Evolutionary conservation across 2,888 invertebrate genomes (phyloP).

Genomic region (Macaria liturata): DNA sequence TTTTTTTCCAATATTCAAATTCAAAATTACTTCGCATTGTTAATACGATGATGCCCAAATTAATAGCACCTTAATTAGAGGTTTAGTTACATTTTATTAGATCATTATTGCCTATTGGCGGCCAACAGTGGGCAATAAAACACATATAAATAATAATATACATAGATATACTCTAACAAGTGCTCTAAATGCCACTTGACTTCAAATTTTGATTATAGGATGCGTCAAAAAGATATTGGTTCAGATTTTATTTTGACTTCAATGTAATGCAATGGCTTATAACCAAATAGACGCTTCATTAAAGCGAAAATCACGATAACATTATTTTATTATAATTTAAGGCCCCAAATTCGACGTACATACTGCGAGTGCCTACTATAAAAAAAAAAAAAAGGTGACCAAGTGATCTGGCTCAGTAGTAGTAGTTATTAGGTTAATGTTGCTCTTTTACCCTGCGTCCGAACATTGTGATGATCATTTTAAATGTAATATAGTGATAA

Average conservation of each 20-base stretch:
- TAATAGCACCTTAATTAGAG: slow-evolving; percentile 57
- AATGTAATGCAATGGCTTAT: slow-evolving; percentile 17
- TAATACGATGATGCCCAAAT: slow-evolving; percentile 52
- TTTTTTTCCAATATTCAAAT: slow-evolving; percentile 51
- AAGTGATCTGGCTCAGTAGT: too few relatives aligned
- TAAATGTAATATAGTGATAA: too few relatives aligned
- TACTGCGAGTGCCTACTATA: too few relatives aligned
- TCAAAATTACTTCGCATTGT: slow-evolving; percentile 47
- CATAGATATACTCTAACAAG: slow-evolving; percentile 37
- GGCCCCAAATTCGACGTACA: too few relatives aligned
- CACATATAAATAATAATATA: slow-evolving; percentile 2
- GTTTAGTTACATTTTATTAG: slow-evolving; percentile 53
- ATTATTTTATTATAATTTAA: too few relatives aligned
- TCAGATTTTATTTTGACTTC: slow-evolving; percentile 36
- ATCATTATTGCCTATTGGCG: slow-evolving; percentile 47
- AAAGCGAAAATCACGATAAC: too few relatives aligned
- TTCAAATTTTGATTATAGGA: slow-evolving; percentile 24
- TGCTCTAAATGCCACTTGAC: slow-evolving; percentile 44
- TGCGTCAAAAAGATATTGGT: slow-evolving; percentile 17
- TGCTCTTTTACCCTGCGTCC: too few relatives aligned
- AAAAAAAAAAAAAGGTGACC: too few relatives aligned
- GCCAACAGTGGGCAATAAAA: slow-evolving; percentile 50
- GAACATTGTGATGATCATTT: too few relatives aligned
- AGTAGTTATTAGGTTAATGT: too few relatives aligned
- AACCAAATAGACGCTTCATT: too few relatives aligned